Conservation (phyloP, 2,797 vertebrate genomes). For the Cheracebus regulus region DNA sequence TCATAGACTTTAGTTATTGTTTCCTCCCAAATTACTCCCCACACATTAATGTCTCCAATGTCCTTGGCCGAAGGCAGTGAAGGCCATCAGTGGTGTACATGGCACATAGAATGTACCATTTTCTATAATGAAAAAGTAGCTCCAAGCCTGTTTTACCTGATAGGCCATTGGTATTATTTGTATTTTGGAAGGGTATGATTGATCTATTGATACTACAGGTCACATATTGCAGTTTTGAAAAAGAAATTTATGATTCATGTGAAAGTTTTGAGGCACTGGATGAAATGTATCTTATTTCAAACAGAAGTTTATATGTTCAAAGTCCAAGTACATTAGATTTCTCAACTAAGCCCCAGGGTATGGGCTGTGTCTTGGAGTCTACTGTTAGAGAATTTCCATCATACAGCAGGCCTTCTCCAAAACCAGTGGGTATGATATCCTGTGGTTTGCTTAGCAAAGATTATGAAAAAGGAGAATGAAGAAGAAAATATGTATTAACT, state of each 20-base stretch:
- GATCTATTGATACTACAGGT: neutral
- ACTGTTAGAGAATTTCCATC: neutral
- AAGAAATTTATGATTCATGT: conserved; percentile 2
- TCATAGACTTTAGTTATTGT: neutral
- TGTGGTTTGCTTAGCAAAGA: neutral
- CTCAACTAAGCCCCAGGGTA: neutral
- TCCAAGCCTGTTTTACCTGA: neutral
- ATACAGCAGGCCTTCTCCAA: neutral
- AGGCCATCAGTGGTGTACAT: neutral
- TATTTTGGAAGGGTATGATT: neutral
- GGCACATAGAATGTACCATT: neutral
- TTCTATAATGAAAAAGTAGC: neutral
- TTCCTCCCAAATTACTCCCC: neutral
- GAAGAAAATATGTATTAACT: neutral
- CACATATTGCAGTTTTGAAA: neutral
- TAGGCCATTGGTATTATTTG: neutral
- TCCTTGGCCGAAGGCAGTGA: neutral
- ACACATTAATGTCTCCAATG: neutral
- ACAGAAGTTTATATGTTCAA: neutral
- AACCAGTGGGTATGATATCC: neutral
- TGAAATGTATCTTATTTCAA: neutral
- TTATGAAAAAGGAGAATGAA: neutral
- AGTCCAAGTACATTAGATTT: neutral
- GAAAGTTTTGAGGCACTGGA: neutral
- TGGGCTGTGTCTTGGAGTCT: neutral